phyloP scores from a whole-genome alignment of 92 coral and sea anemone genomes.

The Metridium senile region DNA sequence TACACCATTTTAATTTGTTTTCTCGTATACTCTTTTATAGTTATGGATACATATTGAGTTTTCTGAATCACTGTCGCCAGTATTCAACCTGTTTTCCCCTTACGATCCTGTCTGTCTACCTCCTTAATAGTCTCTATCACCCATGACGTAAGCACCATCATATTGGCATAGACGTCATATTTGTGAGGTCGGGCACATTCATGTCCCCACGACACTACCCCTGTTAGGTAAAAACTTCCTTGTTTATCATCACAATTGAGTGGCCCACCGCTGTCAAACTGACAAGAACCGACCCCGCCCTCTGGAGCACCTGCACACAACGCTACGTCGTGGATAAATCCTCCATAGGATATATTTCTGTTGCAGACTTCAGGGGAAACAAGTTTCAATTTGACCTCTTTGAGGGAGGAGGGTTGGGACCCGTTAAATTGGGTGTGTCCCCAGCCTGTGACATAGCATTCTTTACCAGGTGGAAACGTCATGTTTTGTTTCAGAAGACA shows the following conservation, averaged over 20 bases:
- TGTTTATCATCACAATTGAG: conserved; percentile 51
- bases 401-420: conserved; percentile 55
- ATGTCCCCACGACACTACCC: conserved; percentile 91
- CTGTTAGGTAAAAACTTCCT: conserved; percentile 66
- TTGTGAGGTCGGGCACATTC: conserved; percentile 85
- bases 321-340: conserved; percentile 75
- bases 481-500: conserved; percentile 55
- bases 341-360: conserved; percentile 67
- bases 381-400: conserved; percentile 73
- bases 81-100: neutral
- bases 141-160: conserved; percentile 78
- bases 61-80: neutral
- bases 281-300: conserved; percentile 93
- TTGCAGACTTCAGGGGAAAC: conserved; percentile 70
- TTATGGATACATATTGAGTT: too few species aligned
- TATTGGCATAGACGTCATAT: conserved; percentile 86
- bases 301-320: conserved; percentile 79
- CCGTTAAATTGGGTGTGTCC: conserved; percentile 64
- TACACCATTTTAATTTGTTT: too few species aligned
- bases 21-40: too few species aligned
- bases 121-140: conserved; percentile 36
- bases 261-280: conserved; percentile 93
- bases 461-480: conserved; percentile 58
- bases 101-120: neutral
- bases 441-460: conserved; percentile 84